Evolutionary conservation across 1,140 invertebrate genomes (phyloP), one percentile per base, ranked within the genome.

Genomic region (Delia radicum): DNA sequence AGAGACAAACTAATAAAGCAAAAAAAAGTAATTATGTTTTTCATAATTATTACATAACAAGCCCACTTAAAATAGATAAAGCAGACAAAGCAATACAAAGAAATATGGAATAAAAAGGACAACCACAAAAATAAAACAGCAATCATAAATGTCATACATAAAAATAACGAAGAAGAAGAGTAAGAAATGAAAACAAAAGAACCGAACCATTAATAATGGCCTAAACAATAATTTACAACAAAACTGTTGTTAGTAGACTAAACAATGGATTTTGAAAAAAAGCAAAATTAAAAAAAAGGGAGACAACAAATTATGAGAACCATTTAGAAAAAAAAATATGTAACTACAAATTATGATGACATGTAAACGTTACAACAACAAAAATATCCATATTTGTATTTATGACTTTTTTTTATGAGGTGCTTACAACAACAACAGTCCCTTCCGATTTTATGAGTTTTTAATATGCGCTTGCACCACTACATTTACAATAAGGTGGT

Each of bases 381-480:
- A 67, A n/a, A n/a, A 46, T 10, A 69, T n/a, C 26, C 31, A 61
- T 55, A 24, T 55, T 55, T 12, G 80, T 85, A 85, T 85, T 85
- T 85, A 85, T 85, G 83, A 84, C 83, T 67, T 81, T 81, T 82
- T 85, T 85, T 85, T 85, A 85, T 84, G 84, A 85, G 84, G 84
- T 85, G 84, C 81, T 85, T 85, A 85, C 84, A 85, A 67, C 84
- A 85, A 55, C 48, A 55, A 55, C n/a, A 55, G n/a, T 15, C 12
- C 4, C 31, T 5, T 5, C 15, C 46, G 6, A 85, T 84, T 85
- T 84, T 85, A 85, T 82, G 82, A 80, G 77, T 83, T 84, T 85
- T 85, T 85, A 85, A 85, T 85, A 81, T 61, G 42, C 62, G 28
- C 33, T 18, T 33, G 67, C 74, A 67, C 21, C 21, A 15, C 65